These are phyloP conservation scores for Tympanoctomys barrerae DNA, from an alignment of 2,797 vertebrate species.

Conservation along the genomic window DNA sequence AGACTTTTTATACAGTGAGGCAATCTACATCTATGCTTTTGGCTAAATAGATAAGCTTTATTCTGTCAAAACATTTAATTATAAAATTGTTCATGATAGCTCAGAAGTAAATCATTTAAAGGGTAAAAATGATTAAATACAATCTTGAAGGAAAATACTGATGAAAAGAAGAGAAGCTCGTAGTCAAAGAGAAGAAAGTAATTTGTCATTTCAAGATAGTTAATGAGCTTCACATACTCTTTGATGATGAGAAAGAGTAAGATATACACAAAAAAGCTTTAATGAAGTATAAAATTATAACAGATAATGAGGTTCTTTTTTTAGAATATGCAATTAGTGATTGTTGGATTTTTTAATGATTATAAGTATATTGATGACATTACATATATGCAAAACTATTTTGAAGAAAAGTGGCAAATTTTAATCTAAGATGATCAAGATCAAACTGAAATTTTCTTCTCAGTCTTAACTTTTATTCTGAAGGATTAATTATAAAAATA, in stretches of 20 bases:
- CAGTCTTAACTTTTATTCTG: not conserved
- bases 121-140: conserved; percentile 72
- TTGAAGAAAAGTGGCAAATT: conserved; percentile 55
- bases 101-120: conserved; percentile 82
- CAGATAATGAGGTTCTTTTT: conserved; percentile 83
- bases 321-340: conserved; percentile 82
- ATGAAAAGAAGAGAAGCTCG: conserved; percentile 78
- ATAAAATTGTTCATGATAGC: conserved; percentile 82
- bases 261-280: conserved; percentile 75
- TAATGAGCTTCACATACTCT: conserved; percentile 84
- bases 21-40: conserved; percentile 74
- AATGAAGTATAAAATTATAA: conserved; percentile 83
- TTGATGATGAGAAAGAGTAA: conserved; percentile 82
- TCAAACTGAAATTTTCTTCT: conserved; percentile 23
- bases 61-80: conserved; percentile 86
- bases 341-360: conserved; percentile 69
- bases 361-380: conserved; percentile 65
- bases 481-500: not conserved
- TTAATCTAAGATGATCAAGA: conserved; percentile 57
- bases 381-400: conserved; percentile 45
- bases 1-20: conserved; percentile 38
- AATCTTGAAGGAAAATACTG: conserved; percentile 78
- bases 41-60: conserved; percentile 81
- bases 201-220: conserved; percentile 85
- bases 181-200: conserved; percentile 82